Conservation (phyloP, 2,888 invertebrate genomes). For the Meganola albula region DNA sequence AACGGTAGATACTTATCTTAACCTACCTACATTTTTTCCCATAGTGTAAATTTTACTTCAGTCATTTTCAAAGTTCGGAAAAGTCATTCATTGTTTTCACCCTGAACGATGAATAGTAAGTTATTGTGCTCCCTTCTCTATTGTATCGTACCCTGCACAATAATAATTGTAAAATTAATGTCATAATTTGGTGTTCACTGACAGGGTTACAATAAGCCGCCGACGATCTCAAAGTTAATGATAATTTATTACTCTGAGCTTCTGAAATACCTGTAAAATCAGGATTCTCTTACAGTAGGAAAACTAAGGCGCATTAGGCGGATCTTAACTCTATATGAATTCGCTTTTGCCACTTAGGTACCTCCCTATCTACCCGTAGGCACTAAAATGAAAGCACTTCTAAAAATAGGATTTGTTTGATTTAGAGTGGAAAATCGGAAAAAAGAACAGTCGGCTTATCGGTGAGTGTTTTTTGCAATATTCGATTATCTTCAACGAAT, state of each 20-base stretch:
- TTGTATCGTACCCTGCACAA: slow-evolving; percentile 52
- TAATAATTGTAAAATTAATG: slow-evolving; percentile 66
- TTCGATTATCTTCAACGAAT: slow-evolving; percentile 49
- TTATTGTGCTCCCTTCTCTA: slow-evolving; percentile 46
- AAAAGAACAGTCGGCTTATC: too few species aligned
- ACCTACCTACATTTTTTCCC: too few species aligned
- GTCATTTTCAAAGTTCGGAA: slow-evolving; percentile 44
- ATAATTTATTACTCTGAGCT: slow-evolving; percentile 58
- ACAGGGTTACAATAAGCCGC: slow-evolving; percentile 42
- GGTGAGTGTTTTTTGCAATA: slow-evolving; percentile 33
- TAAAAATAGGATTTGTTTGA: too few species aligned
- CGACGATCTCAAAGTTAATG: slow-evolving; percentile 52
- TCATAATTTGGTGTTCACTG: slow-evolving; percentile 57
- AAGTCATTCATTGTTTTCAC: slow-evolving; percentile 51
- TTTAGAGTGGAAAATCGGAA: too few species aligned
- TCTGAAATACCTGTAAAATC: too few species aligned
- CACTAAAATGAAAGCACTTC: too few species aligned
- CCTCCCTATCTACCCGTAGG: too few species aligned
- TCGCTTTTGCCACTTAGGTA: too few species aligned
- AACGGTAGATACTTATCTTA: too few species aligned
- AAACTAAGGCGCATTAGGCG: too few species aligned
- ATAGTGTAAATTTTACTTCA: slow-evolving; percentile 32
- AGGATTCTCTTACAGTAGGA: too few species aligned
- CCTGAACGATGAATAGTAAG: slow-evolving; percentile 47
- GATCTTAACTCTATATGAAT: too few species aligned